phyloP scores from a whole-genome alignment of 2,797 vertebrate species.

The Scolopax bukidnonensis region DNA sequence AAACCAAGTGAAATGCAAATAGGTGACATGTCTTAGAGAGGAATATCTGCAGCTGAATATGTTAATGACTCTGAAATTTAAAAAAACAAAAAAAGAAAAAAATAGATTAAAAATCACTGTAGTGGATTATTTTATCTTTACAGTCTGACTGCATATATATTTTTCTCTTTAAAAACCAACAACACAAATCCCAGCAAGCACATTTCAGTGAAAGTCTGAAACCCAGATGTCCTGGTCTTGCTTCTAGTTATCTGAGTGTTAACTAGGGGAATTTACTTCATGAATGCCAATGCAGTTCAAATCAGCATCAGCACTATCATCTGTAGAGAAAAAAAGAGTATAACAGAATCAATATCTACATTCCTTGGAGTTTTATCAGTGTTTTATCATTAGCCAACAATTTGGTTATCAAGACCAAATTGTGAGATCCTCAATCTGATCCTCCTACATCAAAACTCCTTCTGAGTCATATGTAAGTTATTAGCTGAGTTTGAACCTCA shows the following conservation, averaged over 20 bases:
- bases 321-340: not conserved
- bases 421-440: not conserved
- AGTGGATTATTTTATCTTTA: not conserved
- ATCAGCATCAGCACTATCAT: not conserved
- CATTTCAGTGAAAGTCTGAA: constrained; percentile 8
- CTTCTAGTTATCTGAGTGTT: not conserved
- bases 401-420: not conserved
- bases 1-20: not conserved
- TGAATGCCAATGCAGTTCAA: not conserved
- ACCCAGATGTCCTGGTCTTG: constrained; percentile 26
- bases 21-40: not conserved
- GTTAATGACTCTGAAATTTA: not conserved
- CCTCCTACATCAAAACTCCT: not conserved
- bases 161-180: not conserved
- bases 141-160: not conserved
- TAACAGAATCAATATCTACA: not conserved
- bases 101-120: not conserved
- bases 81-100: not conserved
- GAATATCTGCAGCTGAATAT: not conserved
- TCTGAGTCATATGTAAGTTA: not conserved
- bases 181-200: not conserved
- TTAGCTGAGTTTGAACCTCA: not conserved
- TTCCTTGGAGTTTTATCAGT: not conserved
- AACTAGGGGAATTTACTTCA: constrained; percentile 9
- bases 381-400: not conserved